Percentiles rank a stretch among this genome's conserved stretches.
phyloP scores from a whole-genome alignment of 2,888 invertebrate genomes.

The Tipula confusa region DNA sequence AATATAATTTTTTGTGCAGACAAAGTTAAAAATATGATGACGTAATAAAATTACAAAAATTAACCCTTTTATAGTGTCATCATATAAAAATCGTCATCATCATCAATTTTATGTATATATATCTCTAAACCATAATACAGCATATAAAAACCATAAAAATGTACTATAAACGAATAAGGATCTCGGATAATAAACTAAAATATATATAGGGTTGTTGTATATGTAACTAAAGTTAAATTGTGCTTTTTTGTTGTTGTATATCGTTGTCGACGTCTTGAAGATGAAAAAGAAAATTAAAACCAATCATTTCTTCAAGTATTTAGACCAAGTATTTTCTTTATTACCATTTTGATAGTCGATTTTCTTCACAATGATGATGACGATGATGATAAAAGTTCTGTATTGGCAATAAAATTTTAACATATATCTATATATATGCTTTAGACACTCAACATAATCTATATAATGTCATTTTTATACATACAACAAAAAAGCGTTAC shows the following conservation, averaged over 20 bases:
- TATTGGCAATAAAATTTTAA: constrained; percentile 25
- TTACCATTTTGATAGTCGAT: constrained; percentile 28
- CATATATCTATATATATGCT: background rate
- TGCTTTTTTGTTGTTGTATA: background rate
- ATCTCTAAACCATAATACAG: constrained; percentile 3
- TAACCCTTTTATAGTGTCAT: constrained; percentile 21
- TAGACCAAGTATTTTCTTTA: background rate
- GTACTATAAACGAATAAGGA: background rate
- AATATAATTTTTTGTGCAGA: constrained; percentile 13
- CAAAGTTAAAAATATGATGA: constrained; percentile 27
- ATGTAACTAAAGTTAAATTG: background rate
- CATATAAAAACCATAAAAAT: background rate
- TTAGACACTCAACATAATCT: constrained; percentile 3
- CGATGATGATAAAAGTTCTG: constrained; percentile 27
- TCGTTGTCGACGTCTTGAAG: background rate
- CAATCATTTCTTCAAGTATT: constrained; percentile 13
- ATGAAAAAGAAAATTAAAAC: background rate
- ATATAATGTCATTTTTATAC: constrained; percentile 21
- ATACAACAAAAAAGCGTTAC: background rate
- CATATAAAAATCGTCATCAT: constrained; percentile 26
- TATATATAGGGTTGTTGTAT: background rate
- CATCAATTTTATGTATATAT: constrained; percentile 25
- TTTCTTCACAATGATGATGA: background rate
- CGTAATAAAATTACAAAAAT: constrained; percentile 28
- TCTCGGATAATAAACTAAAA: background rate